Evolutionary conservation across 2,888 invertebrate species (phyloP), one percentile per base, ranked within the genome.

Genomic region (Ethmia dodecea): DNA sequence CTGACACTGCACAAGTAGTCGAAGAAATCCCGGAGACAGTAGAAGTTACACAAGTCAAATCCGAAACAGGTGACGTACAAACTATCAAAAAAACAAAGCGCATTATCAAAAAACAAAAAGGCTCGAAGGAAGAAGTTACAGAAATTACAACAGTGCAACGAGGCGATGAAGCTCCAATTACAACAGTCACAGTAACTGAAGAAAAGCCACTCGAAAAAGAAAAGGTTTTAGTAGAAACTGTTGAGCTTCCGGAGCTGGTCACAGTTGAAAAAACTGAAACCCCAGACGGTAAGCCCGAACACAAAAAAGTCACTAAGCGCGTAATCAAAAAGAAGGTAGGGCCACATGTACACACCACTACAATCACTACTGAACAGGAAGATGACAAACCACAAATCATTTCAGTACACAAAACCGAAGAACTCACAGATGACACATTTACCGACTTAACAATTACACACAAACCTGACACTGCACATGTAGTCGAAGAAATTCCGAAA

Each of bases 341-440:
- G 42, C 37, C 60, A 11, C 45, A 54, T 49, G 37, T 65, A 35
- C 44, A 58, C 56, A 59, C 55, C 5, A 66, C 86, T 4, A 33
- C 71, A 37, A 50, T 73, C 55, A 54, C 42, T 9, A 65, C 83
- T 1, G 43, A 72, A 42, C 77, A 84, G 52, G 79, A 84, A 55
- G 76, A 79, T 41, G 75, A 80, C 26, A 76, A 70, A 50, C 49
- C 74, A 65, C 62, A 86, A 45, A 52, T 79, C 52, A 59, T 73
- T 33, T 47, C 74, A 1, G 67, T 80, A 46, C 55, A 71, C 30
- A 62, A 65, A 28, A 52, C 71, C 47, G 73, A 72, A 35, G 47
- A 70, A 46, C 45, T 68, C 2, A 9, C 32, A 38, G 50, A 54
- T 4, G 49, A 54, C 2, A 40, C 40, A 5, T 13, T 31, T 2